Conservation (phyloP, 2,888 invertebrate genomes). For the Melanophora roralis region DNA sequence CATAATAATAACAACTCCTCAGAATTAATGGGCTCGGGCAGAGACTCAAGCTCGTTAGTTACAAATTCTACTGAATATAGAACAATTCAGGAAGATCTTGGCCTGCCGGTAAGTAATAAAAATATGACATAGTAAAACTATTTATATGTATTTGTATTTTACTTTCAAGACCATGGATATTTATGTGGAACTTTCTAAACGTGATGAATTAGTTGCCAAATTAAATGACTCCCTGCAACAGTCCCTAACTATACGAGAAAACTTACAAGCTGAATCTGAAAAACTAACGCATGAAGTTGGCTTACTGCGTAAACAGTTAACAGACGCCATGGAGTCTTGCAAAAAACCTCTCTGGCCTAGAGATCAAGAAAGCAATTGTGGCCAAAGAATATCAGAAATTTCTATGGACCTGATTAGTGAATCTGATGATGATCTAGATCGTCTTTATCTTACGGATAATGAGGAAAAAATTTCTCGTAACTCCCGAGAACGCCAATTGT, state of each 20-base stretch:
- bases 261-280: conserved; percentile 81
- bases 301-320: conserved; percentile 77
- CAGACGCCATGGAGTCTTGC: conserved; percentile 77
- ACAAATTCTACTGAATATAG: conserved; percentile 83
- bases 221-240: conserved; percentile 84
- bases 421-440: conserved; percentile 76
- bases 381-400: conserved; percentile 76
- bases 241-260: conserved; percentile 81
- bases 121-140: no score
- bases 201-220: conserved; percentile 85
- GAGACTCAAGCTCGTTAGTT: conserved; percentile 74
- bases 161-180: conserved; percentile 84
- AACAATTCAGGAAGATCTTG: conserved; percentile 84
- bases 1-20: conserved; percentile 60
- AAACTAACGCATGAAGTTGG: conserved; percentile 81
- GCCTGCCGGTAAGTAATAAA: conserved; percentile 80
- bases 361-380: conserved; percentile 74
- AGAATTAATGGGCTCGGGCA: conserved; percentile 70
- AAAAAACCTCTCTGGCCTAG: conserved; percentile 70
- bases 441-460: conserved; percentile 73
- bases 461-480: conserved; percentile 71
- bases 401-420: conserved; percentile 77
- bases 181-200: conserved; percentile 83
- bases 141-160: no score
- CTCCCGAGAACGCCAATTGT: conserved; percentile 73